A percentile compares a stretch with the other conserved stretches of the same genome.
phyloP scores from a whole-genome alignment of 1,140 invertebrate genomes.

The Drosophila prosaltans region DNA sequence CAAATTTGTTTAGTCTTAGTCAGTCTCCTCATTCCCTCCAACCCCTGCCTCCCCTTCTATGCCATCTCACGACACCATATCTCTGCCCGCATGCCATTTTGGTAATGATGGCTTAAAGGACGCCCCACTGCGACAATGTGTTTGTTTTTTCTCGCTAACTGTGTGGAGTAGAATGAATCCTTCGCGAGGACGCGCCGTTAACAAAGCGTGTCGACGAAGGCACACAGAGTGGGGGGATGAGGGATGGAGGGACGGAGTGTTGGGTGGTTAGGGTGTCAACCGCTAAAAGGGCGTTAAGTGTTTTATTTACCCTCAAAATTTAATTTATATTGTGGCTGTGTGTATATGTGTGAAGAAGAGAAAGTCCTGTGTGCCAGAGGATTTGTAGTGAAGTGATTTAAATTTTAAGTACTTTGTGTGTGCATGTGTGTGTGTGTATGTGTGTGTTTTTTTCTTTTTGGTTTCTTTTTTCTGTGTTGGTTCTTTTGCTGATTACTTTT shows the following conservation, averaged over 20 bases:
- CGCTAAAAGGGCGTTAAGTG: slow-evolving; percentile 81
- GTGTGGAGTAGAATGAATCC: slow-evolving; percentile 20
- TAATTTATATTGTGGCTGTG: slow-evolving; percentile 74
- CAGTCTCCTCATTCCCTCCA: slow-evolving; percentile 20
- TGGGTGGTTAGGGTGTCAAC: slow-evolving; percentile 55
- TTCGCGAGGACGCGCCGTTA: slow-evolving; percentile 68
- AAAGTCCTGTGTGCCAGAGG: slow-evolving; percentile 41
- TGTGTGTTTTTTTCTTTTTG: neutral
- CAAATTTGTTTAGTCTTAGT: slow-evolving; percentile 80
- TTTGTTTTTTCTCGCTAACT: slow-evolving; percentile 33
- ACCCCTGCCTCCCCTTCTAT: neutral
- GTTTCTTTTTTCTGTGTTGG: slow-evolving; percentile 25
- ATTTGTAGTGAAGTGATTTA: slow-evolving; percentile 78
- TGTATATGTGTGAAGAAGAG: slow-evolving; percentile 38
- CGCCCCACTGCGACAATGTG: slow-evolving; percentile 74
- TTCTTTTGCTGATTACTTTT: slow-evolving; percentile 74
- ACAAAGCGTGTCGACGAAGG: slow-evolving; percentile 68
- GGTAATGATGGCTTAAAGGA: slow-evolving; percentile 78
- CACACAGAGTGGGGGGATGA: neutral
- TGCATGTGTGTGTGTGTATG: slow-evolving; percentile 31
- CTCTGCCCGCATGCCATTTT: slow-evolving; percentile 64
- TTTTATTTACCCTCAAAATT: slow-evolving; percentile 81
- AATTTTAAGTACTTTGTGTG: slow-evolving; percentile 78
- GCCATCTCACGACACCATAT: neutral
- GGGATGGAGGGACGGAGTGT: slow-evolving; percentile 10